Evolutionary conservation across 2,888 invertebrate species (phyloP), one percentile per base, ranked within the genome.

Genomic region (Phyto melanocephala): DNA sequence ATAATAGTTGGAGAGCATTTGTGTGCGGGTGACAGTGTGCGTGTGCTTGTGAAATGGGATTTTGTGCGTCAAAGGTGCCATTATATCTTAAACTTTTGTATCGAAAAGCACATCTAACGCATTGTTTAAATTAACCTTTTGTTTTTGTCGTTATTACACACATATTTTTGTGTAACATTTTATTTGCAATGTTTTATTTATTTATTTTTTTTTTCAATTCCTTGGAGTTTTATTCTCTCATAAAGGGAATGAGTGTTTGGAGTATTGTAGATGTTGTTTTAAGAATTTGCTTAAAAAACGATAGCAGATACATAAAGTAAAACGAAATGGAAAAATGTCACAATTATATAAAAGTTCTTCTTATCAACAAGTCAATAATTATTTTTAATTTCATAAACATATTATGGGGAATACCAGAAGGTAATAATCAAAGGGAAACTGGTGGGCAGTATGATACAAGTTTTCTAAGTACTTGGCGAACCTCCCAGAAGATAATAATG

Each of bases 21-120:
- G 56, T 15, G 33, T 45, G 47, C 42, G 40, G 24, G 45, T 28
- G 17, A n/a, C 13, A 42, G 45, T n/a, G 45, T 65, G 20, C 11
- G 35, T 11, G 58, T 72, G 37, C 33, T 28, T 33, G 20, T 56
- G 37, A 71, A 60, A 50, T 45, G 74, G 65, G 63, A 45, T 50
- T 71, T 37, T 6, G 68, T 71, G 40, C 56, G 28, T 70, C 80
- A 58, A 75, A 65, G 58, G 63, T 58, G 63, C 70, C 75, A 70
- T 80, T 63, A 80, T 68, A 74, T 74, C 80, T 74, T 68, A 52
- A 77, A 65, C 80, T 70, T 62, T 80, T 63, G 68, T 72, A 79
- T 42, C 15, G 13, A 17, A 50, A 70, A 60, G 67, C 42, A 50
- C 17, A 50, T 72, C 47, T 47, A 54, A 79, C 50, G 71, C 52